Evolutionary conservation across 2,797 vertebrate species (phyloP), one percentile per base, ranked within the genome.

Genomic region (Pterois miles): DNA sequence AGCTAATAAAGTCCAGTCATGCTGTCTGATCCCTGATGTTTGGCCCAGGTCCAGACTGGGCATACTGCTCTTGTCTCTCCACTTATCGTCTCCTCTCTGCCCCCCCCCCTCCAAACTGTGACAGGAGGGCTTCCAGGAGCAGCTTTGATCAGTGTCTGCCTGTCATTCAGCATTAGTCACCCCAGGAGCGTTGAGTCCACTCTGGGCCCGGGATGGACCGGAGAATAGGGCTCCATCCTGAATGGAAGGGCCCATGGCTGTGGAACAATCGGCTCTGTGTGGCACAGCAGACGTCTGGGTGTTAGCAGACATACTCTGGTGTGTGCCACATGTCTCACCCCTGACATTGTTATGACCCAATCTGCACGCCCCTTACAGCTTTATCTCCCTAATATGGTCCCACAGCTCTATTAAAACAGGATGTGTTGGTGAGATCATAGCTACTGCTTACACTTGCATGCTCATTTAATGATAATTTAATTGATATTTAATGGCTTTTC

Each of bases 91-190:
- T 89, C 84, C 84, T 83, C 85, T 84, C 86, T 79, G 74, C 40
- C 83, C 83, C 87, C 40, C 83, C 83, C 87, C 84, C 82, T 82
- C 84, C 63, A 50, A 85, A 92, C 76, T 83, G 83, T 93, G 91
- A 90, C 91, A 87, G 87, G 86, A 90, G 91, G 91, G 87, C 84
- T 93, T 95, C 91, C 92, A 93, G 89, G 83, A 92, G 86, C 74
- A 91, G 90, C 95, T 95, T 96, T 96, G 95, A 96, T 96, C 95
- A 93, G 89, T 83, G 90, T 92, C 91, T 91, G 93, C 92, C 91
- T 95, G 95, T 96, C 95, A 95, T 92, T 96, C 94, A 95, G 92
- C 94, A 95, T 96, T 95, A 96, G 93, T 91, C 91, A 92, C 93
- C 93, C 92, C 73, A 23, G 74, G 82, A 89, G 86, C 74, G 31